phyloP scores from a whole-genome alignment of 2,888 invertebrate species.

The Lypha dubia region DNA sequence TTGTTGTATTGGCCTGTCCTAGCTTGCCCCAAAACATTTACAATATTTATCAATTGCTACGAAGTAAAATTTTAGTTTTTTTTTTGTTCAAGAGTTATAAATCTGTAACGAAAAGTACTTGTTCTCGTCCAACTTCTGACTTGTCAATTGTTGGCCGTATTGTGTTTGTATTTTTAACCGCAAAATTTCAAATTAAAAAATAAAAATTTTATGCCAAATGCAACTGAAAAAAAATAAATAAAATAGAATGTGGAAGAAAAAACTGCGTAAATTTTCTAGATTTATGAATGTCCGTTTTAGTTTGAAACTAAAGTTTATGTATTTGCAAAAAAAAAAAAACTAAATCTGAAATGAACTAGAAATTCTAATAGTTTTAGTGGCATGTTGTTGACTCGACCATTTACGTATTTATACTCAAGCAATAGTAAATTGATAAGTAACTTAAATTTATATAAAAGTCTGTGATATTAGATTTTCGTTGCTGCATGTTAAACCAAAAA shows the following conservation, averaged over 20 bases:
- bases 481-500: too few relatives aligned
- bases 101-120: conserved; percentile 58
- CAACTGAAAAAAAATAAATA: conserved; percentile 6
- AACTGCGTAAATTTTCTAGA: conserved; percentile 57
- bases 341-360: conserved; percentile 46
- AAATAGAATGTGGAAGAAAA: conserved; percentile 28
- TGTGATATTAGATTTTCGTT: too few relatives aligned
- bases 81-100: conserved; percentile 63
- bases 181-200: conserved; percentile 35
- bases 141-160: conserved; percentile 50
- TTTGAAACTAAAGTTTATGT: conserved; percentile 57
- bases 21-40: conserved; percentile 54
- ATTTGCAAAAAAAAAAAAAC: conserved; percentile 10
- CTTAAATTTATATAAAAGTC: neutral
- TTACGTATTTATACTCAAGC: neutral
- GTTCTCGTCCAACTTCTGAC: conserved; percentile 17
- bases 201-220: neutral
- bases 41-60: conserved; percentile 47
- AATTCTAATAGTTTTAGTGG: conserved; percentile 43
- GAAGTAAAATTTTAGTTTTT: conserved; percentile 34
- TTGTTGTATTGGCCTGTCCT: neutral
- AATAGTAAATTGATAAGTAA: conserved; percentile 24
- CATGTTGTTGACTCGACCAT: conserved; percentile 42
- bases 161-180: conserved; percentile 37
- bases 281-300: conserved; percentile 59